Evolutionary conservation across 1,140 invertebrate species (phyloP).

Genomic region (Drosophila melanica): DNA sequence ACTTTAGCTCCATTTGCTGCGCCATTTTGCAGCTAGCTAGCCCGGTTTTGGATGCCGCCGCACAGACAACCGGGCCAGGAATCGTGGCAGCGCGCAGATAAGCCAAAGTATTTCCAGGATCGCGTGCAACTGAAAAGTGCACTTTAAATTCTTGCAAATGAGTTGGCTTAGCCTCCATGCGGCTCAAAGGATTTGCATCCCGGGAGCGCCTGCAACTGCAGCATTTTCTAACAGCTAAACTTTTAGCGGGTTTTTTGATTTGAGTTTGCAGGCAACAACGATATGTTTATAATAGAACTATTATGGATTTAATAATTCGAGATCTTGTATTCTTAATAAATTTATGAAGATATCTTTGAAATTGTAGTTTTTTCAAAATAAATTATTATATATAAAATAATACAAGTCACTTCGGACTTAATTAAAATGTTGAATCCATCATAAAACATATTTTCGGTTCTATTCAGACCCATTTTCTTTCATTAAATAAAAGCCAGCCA

Average conservation of each 20-base stretch:
- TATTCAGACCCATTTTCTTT: no score
- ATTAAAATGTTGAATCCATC: no score
- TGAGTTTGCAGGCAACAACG: background rate
- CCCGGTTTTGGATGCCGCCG: background rate
- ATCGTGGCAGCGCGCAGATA: slow-evolving; percentile 46
- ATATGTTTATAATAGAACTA: background rate
- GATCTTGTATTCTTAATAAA: no score
- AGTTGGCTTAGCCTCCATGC: slow-evolving; percentile 51
- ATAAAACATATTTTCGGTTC: no score
- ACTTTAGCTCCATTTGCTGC: slow-evolving; percentile 72
- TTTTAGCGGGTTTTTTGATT: background rate
- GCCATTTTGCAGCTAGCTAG: slow-evolving; percentile 46
- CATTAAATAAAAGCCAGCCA: no score
- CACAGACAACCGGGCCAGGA: background rate
- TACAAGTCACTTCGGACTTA: no score
- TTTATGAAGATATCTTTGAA: no score
- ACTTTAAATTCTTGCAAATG: slow-evolving; percentile 84
- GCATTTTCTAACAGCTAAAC: background rate
- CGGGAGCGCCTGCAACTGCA: background rate
- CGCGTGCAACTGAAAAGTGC: slow-evolving; percentile 76
- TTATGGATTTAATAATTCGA: no score
- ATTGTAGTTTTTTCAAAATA: no score
- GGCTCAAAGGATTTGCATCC: slow-evolving; percentile 7
- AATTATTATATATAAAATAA: no score
- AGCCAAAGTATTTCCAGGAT: slow-evolving; percentile 66